Percentiles rank a stretch among this genome's conserved stretches.
Evolutionary conservation across 2,888 invertebrate genomes (phyloP).

Genomic region (Hirtodrosophila trivittata): DNA sequence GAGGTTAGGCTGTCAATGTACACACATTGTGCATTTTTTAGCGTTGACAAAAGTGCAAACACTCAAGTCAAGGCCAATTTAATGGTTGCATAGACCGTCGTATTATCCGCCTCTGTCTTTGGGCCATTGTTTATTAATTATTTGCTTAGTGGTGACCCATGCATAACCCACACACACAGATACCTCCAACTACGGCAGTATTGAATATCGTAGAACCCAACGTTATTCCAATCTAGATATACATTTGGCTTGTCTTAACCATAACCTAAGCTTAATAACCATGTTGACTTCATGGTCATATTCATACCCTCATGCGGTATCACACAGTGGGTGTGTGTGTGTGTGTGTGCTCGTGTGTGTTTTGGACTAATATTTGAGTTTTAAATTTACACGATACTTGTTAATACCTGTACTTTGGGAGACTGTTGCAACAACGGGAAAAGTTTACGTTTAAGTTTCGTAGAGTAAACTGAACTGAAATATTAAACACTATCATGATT

Average conservation of each 20-base stretch:
- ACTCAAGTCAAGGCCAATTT: slow-evolving; percentile 63
- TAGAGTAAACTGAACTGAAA: slow-evolving; percentile 18
- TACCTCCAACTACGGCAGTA: not conserved
- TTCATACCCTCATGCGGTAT: not conserved
- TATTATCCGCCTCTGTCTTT: slow-evolving; percentile 20
- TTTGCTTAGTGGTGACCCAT: slow-evolving; percentile 55
- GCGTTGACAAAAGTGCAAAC: slow-evolving; percentile 37
- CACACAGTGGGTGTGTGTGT: slow-evolving; percentile 2
- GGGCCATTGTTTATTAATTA: slow-evolving; percentile 66
- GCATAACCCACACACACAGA: slow-evolving; percentile 2
- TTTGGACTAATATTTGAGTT: slow-evolving; percentile 42
- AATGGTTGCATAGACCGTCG: not conserved
- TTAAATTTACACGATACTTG: slow-evolving; percentile 17
- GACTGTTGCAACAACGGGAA: no score
- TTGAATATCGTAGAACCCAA: no score
- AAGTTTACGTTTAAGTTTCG: no score
- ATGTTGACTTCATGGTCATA: slow-evolving; percentile 31
- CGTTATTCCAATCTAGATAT: no score
- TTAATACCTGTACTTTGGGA: not conserved
- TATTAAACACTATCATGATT: no score
- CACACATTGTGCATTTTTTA: slow-evolving; percentile 9
- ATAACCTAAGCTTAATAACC: no score
- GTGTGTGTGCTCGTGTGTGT: not conserved
- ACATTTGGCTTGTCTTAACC: no score
- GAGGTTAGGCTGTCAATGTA: not conserved